These are phyloP conservation scores for Amazona ochrocephala DNA, from an alignment of 2,797 vertebrate species.

Conservation along the genomic window DNA sequence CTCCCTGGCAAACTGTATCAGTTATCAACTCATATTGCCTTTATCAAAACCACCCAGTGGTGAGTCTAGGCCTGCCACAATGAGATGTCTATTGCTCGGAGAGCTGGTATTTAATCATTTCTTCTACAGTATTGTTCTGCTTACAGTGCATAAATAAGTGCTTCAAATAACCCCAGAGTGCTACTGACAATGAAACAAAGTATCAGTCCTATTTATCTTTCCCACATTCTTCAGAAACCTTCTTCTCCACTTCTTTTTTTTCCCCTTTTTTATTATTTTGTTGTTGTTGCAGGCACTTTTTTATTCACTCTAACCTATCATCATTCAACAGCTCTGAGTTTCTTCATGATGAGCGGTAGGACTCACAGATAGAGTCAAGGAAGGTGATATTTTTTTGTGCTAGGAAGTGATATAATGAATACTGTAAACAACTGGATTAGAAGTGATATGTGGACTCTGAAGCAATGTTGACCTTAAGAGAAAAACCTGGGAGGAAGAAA, in stretches of 20 bases:
- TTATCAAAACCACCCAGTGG: slow-evolving; percentile 98
- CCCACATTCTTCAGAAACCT: slow-evolving; percentile 84
- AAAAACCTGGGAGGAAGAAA: slow-evolving; percentile 42
- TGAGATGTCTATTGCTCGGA: slow-evolving; percentile 93
- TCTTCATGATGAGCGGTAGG: slow-evolving; percentile 83
- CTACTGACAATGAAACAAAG: slow-evolving; percentile 97
- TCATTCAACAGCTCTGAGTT: slow-evolving; percentile 86
- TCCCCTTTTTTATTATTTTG: slow-evolving; percentile 70
- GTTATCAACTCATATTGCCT: slow-evolving; percentile 99
- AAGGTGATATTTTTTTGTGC: slow-evolving; percentile 72
- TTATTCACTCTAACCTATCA: slow-evolving; percentile 86
- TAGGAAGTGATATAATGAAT: slow-evolving; percentile 59
- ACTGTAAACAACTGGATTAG: slow-evolving; percentile 28
- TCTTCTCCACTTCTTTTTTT: slow-evolving; percentile 53
- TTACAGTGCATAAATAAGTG: slow-evolving; percentile 99
- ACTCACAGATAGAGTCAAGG: slow-evolving; percentile 81
- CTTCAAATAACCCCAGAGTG: slow-evolving; percentile 94
- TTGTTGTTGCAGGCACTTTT: slow-evolving; percentile 87
- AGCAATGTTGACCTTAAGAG: slow-evolving; percentile 71
- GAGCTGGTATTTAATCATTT: slow-evolving; percentile 99
- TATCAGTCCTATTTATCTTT: slow-evolving; percentile 96
- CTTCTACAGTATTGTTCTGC: slow-evolving; percentile 96
- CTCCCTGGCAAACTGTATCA: slow-evolving; percentile 96
- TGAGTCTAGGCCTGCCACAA: slow-evolving; percentile 92
- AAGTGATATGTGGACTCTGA: slow-evolving; percentile 55